phyloP scores from a whole-genome alignment of 1,140 invertebrate species.

The Drosophila serrata region DNA sequence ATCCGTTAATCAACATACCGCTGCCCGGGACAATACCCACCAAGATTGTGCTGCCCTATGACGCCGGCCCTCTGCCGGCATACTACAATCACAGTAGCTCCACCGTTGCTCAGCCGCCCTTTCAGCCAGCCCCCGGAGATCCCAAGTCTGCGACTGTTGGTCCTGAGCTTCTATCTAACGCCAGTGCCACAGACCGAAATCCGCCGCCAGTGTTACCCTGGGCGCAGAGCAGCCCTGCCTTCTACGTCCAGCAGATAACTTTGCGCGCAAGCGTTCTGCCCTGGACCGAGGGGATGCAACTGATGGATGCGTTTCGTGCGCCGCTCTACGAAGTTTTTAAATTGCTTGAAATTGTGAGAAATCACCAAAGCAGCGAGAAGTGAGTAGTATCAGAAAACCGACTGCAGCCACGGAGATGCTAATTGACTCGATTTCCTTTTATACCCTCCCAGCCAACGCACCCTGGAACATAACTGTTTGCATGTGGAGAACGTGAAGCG shows the following conservation, averaged over 20 bases:
- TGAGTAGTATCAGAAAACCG: slow-evolving; percentile 82
- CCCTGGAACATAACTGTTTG: slow-evolving; percentile 93
- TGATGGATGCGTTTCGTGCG: slow-evolving; percentile 95
- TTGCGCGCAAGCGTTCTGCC: slow-evolving; percentile 91
- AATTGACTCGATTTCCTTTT: slow-evolving; percentile 71
- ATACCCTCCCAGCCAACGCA: slow-evolving; percentile 86
- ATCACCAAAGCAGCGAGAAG: slow-evolving; percentile 92
- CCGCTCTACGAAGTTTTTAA: slow-evolving; percentile 95
- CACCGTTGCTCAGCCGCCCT: not conserved
- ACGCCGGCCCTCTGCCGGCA: slow-evolving; percentile 27
- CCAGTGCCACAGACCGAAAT: slow-evolving; percentile 27
- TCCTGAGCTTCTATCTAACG: slow-evolving; percentile 39
- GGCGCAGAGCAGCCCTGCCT: slow-evolving; percentile 87
- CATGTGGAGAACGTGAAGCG: slow-evolving; percentile 93
- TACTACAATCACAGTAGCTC: slow-evolving; percentile 46
- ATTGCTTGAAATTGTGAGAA: slow-evolving; percentile 93
- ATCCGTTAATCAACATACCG: slow-evolving; percentile 84
- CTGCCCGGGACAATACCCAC: slow-evolving; percentile 85
- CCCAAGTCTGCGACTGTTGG: slow-evolving; percentile 9
- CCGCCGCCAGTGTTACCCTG: slow-evolving; percentile 84
- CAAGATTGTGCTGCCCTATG: slow-evolving; percentile 83
- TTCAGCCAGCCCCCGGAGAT: not conserved
- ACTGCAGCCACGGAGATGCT: not conserved
- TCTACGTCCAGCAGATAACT: slow-evolving; percentile 94
- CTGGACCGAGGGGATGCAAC: slow-evolving; percentile 92